Evolutionary conservation across 2,113 vertebrate genomes (phyloP), one percentile per base, ranked within the genome.

Genomic region (Pterocles burchelli): DNA sequence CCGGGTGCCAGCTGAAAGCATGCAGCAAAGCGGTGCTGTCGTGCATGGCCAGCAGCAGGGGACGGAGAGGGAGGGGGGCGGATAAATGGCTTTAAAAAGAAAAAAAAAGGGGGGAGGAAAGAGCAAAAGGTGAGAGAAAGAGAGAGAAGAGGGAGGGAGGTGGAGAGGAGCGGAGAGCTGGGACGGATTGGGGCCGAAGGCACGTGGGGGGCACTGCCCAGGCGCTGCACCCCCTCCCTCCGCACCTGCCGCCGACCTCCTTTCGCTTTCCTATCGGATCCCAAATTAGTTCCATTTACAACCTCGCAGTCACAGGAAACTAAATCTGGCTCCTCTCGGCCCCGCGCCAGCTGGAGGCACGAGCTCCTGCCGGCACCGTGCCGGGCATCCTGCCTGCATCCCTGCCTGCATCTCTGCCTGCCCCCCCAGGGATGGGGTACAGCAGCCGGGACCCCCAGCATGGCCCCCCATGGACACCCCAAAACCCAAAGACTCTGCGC

Each of bases 261-360:
- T 97, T 98, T 96, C 46, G 24, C 89, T 96, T 98, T 95, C 93
- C 96, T 96, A 96, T 97, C 95, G 83, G 89, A 97, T 98, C 96
- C 96, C 58, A 98, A 98, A 97, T 98, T 97, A 98, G 98, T 97
- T 95, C 96, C 91, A 93, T 98, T 97, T 98, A 97, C 97, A 97
- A 97, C 93, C 97, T 97, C 97, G 95, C 97, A 93, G 96, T 97
- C 97, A 89, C 84, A 96, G 97, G 96, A 94, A 97, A 97, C 97
- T 97, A 98, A 98, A 98, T 97, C 95, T 85, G 96, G 97, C 96
- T 97, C 91, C 72, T 91, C 85, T 62, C 88, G 97, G 97, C 97
- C 94, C 63, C 5, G 76, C 88, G 96, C 97, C 97, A 97, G 97
- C 17, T 28, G 90, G 94, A 85, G 91, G 80, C 75, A 34, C 12